Evolutionary conservation across 2,888 invertebrate genomes (phyloP).

Genomic region (Oxycera nigricornis): DNA sequence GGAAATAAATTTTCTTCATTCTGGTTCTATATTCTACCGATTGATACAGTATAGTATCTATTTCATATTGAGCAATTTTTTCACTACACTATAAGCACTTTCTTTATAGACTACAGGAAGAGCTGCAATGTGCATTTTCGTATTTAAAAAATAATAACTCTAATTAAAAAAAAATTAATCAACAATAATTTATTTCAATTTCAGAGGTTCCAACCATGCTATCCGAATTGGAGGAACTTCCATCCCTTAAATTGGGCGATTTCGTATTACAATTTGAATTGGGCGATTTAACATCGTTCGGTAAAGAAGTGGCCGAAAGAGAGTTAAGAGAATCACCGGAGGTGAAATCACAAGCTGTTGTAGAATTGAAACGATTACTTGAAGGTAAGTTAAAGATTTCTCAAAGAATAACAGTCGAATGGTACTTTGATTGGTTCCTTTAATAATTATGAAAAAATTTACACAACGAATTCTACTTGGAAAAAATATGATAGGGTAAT

Average conservation of each 20-base stretch:
- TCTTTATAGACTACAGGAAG: too few species aligned
- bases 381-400: conserved; percentile 64
- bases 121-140: too few species aligned
- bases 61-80: too few species aligned
- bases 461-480: too few species aligned
- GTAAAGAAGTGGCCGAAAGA: conserved; percentile 71
- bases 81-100: too few species aligned
- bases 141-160: too few species aligned
- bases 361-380: conserved; percentile 66
- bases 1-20: too few species aligned
- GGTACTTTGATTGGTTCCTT: not conserved
- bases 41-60: too few species aligned
- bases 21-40: too few species aligned
- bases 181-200: not conserved
- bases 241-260: conserved; percentile 72
- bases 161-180: not conserved
- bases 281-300: conserved; percentile 68
- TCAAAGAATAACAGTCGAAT: too few species aligned
- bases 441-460: too few species aligned
- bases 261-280: conserved; percentile 68
- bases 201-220: conserved; percentile 75
- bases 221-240: conserved; percentile 73
- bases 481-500: too few species aligned
- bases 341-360: conserved; percentile 66
- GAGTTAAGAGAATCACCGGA: conserved; percentile 80